Conservation (phyloP, 2,113 vertebrate species). For the Lota lota region DNA sequence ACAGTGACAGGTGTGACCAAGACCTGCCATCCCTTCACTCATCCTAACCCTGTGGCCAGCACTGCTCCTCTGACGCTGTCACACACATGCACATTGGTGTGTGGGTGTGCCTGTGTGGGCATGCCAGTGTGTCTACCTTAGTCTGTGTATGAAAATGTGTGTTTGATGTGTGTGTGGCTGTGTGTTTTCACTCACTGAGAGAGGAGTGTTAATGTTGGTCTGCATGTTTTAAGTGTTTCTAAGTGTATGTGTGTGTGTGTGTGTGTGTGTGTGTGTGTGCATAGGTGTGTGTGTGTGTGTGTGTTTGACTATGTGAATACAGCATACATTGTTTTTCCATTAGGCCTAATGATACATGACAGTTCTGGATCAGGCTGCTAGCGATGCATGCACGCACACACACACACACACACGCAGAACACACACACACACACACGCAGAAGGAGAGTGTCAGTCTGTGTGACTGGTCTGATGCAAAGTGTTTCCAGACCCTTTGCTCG, state of each 20-base stretch:
- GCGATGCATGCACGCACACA: constrained; percentile 46
- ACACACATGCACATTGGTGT: background rate
- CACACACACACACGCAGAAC: constrained; percentile 8
- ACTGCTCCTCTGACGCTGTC: constrained; percentile 35
- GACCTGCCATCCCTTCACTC: constrained; percentile 27
- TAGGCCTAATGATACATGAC: constrained; percentile 68
- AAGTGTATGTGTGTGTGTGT: background rate
- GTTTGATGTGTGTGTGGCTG: constrained; percentile 7
- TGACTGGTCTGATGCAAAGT: background rate
- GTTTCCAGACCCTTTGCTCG: background rate
- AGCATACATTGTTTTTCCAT: constrained; percentile 43
- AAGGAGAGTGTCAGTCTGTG: background rate
- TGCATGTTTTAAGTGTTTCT: background rate
- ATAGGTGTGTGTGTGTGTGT: constrained; percentile 15
- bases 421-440: constrained; percentile 16
- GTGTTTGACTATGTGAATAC: constrained; percentile 14
- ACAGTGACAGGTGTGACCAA: constrained; percentile 40
- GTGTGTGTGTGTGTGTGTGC: constrained; percentile 13
- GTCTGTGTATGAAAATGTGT: constrained; percentile 2
- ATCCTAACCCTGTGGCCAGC: constrained; percentile 34
- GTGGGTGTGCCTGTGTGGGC: constrained; percentile 7
- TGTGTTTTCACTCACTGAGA: constrained; percentile 1
- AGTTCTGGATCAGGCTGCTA: constrained; percentile 70
- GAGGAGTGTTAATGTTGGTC: background rate
- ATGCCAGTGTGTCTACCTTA: background rate